Evolutionary conservation across 2,888 invertebrate genomes (phyloP), one percentile per base, ranked within the genome.

Genomic region (Xestia ashworthii): DNA sequence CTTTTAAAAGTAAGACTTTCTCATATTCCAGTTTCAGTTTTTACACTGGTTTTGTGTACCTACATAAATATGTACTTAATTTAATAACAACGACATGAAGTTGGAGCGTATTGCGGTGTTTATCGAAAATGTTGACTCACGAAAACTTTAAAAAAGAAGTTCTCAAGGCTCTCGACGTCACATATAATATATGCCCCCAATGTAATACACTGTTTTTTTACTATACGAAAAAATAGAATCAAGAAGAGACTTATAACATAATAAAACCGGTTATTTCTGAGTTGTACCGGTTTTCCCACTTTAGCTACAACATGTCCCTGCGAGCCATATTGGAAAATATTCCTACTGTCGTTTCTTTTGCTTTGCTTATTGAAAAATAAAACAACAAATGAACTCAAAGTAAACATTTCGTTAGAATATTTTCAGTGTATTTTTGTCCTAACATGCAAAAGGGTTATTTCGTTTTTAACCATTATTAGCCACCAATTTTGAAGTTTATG

Each of bases 281-380:
- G 65, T 65, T n/a, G 44, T 65, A 44, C 9, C n/a, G 8, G 22
- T 60, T 60, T 69, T 72, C 8, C 14, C 44, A 82, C 44, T 77
- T 64, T 71, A 12, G 3, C 93, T 81, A 90, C 87, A 69, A 89
- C 95, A 91, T 90, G 67, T 78, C 83, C 90, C 89, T 90, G 92
- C 92, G 90, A 90, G 88, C 88, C 91, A 94, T 95, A 95, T 95
- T 95, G 94, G 90, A 95, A 95, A 93, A 91, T 88, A 78, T 89
- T 91, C 90, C 88, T 87, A 91, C 89, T 91, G 93, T 89, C 87
- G 89, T 91, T 94, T 93, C 93, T 91, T 92, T 88, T 88, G 89
- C 90, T 88, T 86, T 89, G 91, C 91, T 94, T 95, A 94, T 94
- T 94, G 93, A 90, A 91, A 93, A 92, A 70, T 48, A 85, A 85